Percentiles rank a stretch among this genome's conserved stretches.
These are phyloP conservation scores for Helarctos malayanus DNA, from an alignment of 2,797 vertebrate species.

Conservation along the genomic window DNA sequence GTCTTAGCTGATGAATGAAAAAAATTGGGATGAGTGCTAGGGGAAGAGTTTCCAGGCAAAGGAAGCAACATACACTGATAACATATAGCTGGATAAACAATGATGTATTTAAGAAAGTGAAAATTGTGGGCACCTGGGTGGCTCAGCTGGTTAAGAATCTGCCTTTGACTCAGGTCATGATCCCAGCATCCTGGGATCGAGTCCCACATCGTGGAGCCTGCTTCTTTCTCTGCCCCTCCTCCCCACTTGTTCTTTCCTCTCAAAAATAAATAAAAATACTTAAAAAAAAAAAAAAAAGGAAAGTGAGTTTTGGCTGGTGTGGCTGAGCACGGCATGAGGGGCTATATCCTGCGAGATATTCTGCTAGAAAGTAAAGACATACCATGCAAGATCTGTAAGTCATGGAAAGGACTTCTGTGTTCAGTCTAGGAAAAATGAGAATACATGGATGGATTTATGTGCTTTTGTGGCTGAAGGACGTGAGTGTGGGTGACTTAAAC, in stretches of 20 bases:
- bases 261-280: neutral
- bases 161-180: too few relatives aligned
- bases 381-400: neutral
- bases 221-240: too few relatives aligned
- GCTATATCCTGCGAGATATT: neutral
- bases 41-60: neutral
- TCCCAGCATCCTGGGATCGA: too few relatives aligned
- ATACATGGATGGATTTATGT: neutral
- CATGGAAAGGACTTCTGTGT: neutral
- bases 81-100: neutral
- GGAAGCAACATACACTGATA: neutral
- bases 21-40: neutral
- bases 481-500: neutral
- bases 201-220: too few relatives aligned
- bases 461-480: neutral
- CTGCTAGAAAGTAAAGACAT: neutral
- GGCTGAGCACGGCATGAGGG: neutral
- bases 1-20: neutral
- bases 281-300: too few relatives aligned
- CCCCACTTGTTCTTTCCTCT: too few relatives aligned
- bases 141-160: too few relatives aligned
- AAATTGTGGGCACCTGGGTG: neutral
- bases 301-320: neutral
- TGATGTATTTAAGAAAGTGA: neutral
- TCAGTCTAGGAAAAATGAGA: neutral